Percentiles rank a stretch among this genome's conserved stretches.
phyloP scores from a whole-genome alignment of 2,888 invertebrate species.

The Deilephila elpenor region DNA sequence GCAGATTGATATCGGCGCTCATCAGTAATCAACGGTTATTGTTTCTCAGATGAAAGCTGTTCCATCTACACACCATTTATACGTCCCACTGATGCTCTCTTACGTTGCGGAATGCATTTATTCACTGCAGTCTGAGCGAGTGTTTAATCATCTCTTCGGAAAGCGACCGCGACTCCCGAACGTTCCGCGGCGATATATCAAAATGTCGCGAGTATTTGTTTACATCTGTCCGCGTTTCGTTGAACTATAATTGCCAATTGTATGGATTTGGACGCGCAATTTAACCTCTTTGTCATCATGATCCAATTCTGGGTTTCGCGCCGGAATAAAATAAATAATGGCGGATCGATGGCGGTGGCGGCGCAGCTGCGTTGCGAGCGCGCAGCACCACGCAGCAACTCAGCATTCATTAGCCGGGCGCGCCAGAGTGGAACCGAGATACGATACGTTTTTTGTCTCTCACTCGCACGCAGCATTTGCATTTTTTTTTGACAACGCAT shows the following conservation, averaged over 20 bases:
- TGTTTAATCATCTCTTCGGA: conserved; percentile 16
- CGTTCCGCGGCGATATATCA: conserved; percentile 52
- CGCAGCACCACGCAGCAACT: conserved; percentile 56
- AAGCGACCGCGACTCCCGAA: conserved; percentile 35
- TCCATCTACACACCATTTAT: conserved; percentile 2
- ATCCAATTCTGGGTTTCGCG: conserved; percentile 81
- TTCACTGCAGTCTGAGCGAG: background rate
- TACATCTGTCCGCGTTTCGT: conserved; percentile 79
- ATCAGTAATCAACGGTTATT: conserved; percentile 23
- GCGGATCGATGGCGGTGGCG: conserved; percentile 62
- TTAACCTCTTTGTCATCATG: conserved; percentile 81
- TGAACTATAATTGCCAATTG: conserved; percentile 74
- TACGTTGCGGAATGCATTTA: background rate
- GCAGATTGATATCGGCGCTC: conserved; percentile 17
- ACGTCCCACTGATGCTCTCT: background rate
- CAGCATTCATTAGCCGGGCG: conserved; percentile 76
- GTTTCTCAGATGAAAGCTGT: conserved; percentile 25
- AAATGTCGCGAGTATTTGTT: conserved; percentile 67
- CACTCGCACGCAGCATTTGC: conserved; percentile 79
- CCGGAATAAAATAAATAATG: conserved; percentile 83
- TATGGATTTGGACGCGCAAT: conserved; percentile 83
- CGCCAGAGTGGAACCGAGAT: conserved; percentile 82
- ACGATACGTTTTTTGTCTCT: conserved; percentile 82
- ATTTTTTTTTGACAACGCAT: conserved; percentile 80
- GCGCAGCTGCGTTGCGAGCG: conserved; percentile 71